Percentiles rank a stretch among this genome's conserved stretches.
Conservation (phyloP, 2,888 invertebrate species). For the Mythimna ferrago region DNA sequence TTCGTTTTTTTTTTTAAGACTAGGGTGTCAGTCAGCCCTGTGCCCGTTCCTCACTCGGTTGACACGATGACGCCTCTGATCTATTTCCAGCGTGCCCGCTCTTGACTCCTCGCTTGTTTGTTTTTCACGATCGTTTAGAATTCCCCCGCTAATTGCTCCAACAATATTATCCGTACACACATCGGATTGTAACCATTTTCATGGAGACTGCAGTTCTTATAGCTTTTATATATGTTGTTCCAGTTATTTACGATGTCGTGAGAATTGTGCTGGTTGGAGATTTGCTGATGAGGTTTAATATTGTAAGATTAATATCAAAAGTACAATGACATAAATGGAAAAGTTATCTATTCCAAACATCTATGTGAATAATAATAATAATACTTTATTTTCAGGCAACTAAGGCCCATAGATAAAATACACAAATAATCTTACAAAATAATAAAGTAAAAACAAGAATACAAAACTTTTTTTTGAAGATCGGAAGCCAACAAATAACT, state of each 20-base stretch:
- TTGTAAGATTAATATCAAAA: not conserved
- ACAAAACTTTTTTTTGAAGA: too few relatives aligned
- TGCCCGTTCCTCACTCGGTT: slow-evolving; percentile 59
- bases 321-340: not conserved
- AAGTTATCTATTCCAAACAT: too few relatives aligned
- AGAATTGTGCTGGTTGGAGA: not conserved
- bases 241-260: slow-evolving; percentile 21
- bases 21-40: slow-evolving; percentile 51
- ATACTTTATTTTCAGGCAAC: too few relatives aligned
- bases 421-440: too few relatives aligned
- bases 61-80: slow-evolving; percentile 70
- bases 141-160: slow-evolving; percentile 73
- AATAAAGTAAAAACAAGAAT: too few relatives aligned
- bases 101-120: slow-evolving; percentile 76
- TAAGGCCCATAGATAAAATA: too few relatives aligned
- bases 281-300: not conserved
- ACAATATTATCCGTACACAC: slow-evolving; percentile 69
- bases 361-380: too few relatives aligned
- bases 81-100: slow-evolving; percentile 78
- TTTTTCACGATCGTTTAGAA: slow-evolving; percentile 72
- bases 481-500: too few relatives aligned
- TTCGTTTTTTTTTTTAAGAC: not conserved
- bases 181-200: slow-evolving; percentile 60
- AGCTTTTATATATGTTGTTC: slow-evolving; percentile 31
- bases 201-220: slow-evolving; percentile 23